Evolutionary conservation across 2,113 vertebrate genomes (phyloP), one percentile per base, ranked within the genome.

Genomic region (Nothoprocta perdicaria): DNA sequence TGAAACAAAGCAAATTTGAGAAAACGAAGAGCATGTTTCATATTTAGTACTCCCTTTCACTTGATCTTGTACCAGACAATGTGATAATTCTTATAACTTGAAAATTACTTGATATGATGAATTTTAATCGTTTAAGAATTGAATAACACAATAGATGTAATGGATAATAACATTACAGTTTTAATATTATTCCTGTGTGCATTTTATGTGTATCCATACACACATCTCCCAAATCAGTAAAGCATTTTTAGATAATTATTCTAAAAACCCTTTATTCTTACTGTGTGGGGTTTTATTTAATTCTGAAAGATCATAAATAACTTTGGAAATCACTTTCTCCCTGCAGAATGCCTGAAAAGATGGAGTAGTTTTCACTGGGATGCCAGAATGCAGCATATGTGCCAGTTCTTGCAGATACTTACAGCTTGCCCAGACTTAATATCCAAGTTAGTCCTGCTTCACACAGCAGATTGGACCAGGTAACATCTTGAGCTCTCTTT

Each of bases 1-100:
- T 53, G 61, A 90, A 90, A 74, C 69, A 91, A 89, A 91, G 80
- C 15, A 29, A 67, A 50, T 71, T 57, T 89, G 66, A 94, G 80
- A 87, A 95, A 95, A 94, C 45, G 45, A 93, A 92, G 86, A 76
- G 84, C 88, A 78, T 80, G 48, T 73, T 53, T 74, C 60, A 63
- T 95, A 18, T 73, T 84, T 86, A 67, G 57, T 72, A 38, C 50
- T 84, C 21, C 17, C 2, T 83, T 89, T 73, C 69, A 73, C 16
- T 95, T 95, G 82, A 92, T 84, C 50, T 79, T 71, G 65, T 27
- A 66, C 71, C 38, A 88, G 90, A 89, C 29, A 69, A 63, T 83
- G 61, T 84, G 22, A 41, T 92, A n/a, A 24, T 71, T 84, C 82
- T 94, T 94, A 60, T 41, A 62, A 65, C 29, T 86, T 82, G 45